Base-by-base conservation (phyloP, 2,888 invertebrate genomes). In the Eurytoma adleriae region DNA sequence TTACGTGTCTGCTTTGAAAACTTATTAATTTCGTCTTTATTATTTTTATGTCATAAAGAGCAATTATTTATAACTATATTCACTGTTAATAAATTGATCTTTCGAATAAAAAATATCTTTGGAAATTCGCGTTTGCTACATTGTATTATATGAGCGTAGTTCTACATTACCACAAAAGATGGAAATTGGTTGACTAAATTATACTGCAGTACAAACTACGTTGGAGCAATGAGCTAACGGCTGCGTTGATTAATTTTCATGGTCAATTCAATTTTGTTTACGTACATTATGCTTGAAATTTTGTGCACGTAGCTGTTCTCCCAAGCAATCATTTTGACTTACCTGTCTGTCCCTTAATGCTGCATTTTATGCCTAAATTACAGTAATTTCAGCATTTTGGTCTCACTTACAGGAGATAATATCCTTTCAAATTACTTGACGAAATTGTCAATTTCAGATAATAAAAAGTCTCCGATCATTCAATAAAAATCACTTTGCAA, bases 351-450 rank as follows among this genome's bases (percentile, higher is more conserved):
- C 20, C 61, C 10, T 61, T 61, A 75, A 75, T 75, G 52, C 20
- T 50, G 27, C 48, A 68, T 68, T 75, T 62, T 62, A 54, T 20
- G 12, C 27, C 24, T 16, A 61, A 69, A 76, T 76, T 69, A 76
- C 69, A 61, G 30, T 76, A 76, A 76, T 76, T 68, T 69, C 40
- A 76, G 20, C 20, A 69, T 69, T 61, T 76, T 48, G 16, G 50
- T 74, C 50, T 66, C 57, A 74, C 67, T 74, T 74, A 14, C 5
- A 16, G 10, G 40, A 40, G 40, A 40, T 40, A 40, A 40, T 40
- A 40, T 40, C 40, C 7, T 1, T 40, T 30, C 10, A 40, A 40
- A 40, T 7, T 40, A 40, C 40, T 40, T 40, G 40, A 40, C 40
- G 40, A 40, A 40, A 40, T 40, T 40, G 7, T 40, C 40, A 40